Base-by-base conservation (phyloP, 2,888 invertebrate genomes). In the Epistrophe grossulariae region DNA sequence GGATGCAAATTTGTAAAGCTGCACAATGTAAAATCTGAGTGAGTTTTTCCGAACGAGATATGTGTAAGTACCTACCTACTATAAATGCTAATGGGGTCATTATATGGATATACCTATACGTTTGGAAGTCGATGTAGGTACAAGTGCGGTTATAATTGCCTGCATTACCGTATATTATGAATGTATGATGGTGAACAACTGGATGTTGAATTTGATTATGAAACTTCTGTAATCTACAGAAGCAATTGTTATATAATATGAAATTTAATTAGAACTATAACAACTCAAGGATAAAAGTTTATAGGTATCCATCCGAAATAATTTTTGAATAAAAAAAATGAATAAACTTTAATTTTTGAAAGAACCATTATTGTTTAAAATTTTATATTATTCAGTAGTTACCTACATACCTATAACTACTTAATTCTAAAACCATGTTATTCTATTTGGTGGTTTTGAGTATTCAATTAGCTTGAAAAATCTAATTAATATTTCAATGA, bases 101-200 rank as follows among this genome's bases (percentile, higher is more conserved):
- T 77, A 73, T 80, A 73, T 84, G 80, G 24, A 31, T 6, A 31
- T 31, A n/a, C n/a, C n/a, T n/a, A 7, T 6, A 7, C 72, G 55
- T 48, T 48, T 48, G 17, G 48, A 48, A 48, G 17, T 73, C 72
- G 57, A 79, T 80, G 64, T n/a, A n/a, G n/a, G n/a, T 80, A 55
- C 17, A 73, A 77, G 59, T 80, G 76, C 31, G 73, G 80, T 68
- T 78, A 78, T 85, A 81, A 85, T 81, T 85, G 77, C 70, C 68
- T 15, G 59, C 62, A 70, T 73, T 78, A 72, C 66, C 43, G 50
- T 70, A 24, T n/a, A n/a, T n/a, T n/a, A n/a, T 50, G 43, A 45
- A 43, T 66, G 52, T 35, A 66, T 64, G 45, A 28, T 43, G 19
- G 50, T 13, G 48, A 1, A 31, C 9, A 62, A 64, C 17, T 68